phyloP scores from a whole-genome alignment of 2,888 invertebrate genomes.

The Dolichomitus sp. region DNA sequence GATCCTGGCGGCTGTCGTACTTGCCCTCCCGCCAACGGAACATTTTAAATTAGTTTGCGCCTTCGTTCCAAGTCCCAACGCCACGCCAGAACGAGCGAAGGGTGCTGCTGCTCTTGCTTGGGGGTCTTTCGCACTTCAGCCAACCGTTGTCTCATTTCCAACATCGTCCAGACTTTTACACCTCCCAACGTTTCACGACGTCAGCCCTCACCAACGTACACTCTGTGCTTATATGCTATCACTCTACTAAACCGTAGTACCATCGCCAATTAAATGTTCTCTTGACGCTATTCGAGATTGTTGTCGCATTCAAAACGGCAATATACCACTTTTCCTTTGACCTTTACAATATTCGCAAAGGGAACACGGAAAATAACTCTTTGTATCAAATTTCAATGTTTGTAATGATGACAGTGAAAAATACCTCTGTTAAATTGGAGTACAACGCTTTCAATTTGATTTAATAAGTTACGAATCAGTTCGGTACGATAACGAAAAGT shows the following conservation, averaged over 20 bases:
- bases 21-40: conserved; percentile 45
- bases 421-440: too few relatives aligned
- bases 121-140: conserved; percentile 41
- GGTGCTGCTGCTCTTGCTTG: not conserved
- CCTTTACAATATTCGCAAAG: not conserved
- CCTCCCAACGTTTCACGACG: conserved; percentile 3
- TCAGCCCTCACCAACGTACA: conserved; percentile 2
- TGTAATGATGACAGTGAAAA: too few relatives aligned
- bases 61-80: conserved; percentile 43
- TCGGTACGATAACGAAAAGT: too few relatives aligned
- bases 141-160: conserved; percentile 50
- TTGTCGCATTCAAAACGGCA: not conserved
- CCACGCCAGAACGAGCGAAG: conserved; percentile 19
- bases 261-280: conserved; percentile 27
- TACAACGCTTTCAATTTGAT: too few relatives aligned
- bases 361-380: not conserved
- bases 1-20: conserved; percentile 53
- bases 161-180: conserved; percentile 39
- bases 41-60: conserved; percentile 68
- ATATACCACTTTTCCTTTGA: not conserved
- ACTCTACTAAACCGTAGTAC: not conserved
- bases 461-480: too few relatives aligned
- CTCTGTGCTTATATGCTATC: not conserved
- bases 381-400: not conserved
- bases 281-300: not conserved